phyloP scores from a whole-genome alignment of 1,140 invertebrate species.

The Antheraea mylitta region DNA sequence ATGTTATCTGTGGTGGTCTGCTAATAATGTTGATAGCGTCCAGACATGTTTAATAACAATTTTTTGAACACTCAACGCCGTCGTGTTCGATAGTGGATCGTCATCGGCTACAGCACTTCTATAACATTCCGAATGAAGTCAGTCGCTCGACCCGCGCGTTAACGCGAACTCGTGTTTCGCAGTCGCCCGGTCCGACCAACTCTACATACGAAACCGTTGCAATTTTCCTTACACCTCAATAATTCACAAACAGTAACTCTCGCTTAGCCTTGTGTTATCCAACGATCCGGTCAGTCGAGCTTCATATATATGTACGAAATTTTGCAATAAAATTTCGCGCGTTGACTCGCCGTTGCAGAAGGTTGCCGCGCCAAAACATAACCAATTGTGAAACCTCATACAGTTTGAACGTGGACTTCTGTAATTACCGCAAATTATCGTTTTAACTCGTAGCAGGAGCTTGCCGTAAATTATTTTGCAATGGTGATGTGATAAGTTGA shows the following conservation, averaged over 20 bases:
- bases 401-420: conserved; percentile 19
- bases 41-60: conserved; percentile 6
- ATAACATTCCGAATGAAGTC: conserved; percentile 12
- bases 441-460: background rate
- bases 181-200: background rate
- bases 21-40: background rate
- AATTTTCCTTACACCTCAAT: conserved; percentile 28
- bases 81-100: conserved; percentile 21
- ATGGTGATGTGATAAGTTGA: conserved; percentile 3
- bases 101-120: background rate
- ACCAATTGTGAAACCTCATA: conserved; percentile 28
- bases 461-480: background rate
- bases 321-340: conserved; percentile 47
- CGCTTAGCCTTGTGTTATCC: conserved; percentile 40
- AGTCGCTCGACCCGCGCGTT: conserved; percentile 39
- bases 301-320: conserved; percentile 49
- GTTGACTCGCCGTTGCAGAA: conserved; percentile 29
- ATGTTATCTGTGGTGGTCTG: background rate
- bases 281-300: conserved; percentile 39
- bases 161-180: conserved; percentile 30
- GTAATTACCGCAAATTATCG: conserved; percentile 4
- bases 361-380: conserved; percentile 40
- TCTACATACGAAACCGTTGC: conserved; percentile 3
- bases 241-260: conserved; percentile 32
- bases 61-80: conserved; percentile 21